Percentiles rank a stretch among this genome's conserved stretches.
Conservation (phyloP, 2,797 vertebrate species). For the Ispidina lecontei region DNA sequence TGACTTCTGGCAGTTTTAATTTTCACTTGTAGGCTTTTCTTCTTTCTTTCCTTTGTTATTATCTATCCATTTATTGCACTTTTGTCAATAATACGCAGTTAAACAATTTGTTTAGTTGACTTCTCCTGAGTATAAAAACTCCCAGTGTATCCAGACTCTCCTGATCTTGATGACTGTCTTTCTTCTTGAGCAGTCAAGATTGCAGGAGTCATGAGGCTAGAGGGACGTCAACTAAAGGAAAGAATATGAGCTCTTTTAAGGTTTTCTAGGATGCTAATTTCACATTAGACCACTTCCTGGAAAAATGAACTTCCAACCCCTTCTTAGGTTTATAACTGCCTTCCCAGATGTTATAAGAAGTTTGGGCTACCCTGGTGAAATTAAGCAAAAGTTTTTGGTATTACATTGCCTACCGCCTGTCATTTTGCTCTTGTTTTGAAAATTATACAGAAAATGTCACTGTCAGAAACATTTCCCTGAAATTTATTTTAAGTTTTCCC, state of each 20-base stretch:
- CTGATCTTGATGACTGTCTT: not conserved
- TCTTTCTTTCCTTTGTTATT: not conserved
- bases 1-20: not conserved
- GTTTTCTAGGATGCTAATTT: not conserved
- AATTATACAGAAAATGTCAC: not conserved
- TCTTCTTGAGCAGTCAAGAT: not conserved
- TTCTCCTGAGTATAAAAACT: not conserved
- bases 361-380: not conserved
- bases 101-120: not conserved
- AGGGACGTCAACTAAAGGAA: not conserved
- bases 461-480: not conserved
- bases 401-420: not conserved
- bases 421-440: not conserved
- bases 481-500: conserved; percentile 16
- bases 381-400: not conserved
- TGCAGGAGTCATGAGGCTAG: not conserved
- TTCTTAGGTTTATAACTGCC: not conserved
- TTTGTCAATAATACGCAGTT: not conserved
- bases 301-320: not conserved
- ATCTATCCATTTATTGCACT: not conserved
- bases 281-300: not conserved
- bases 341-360: not conserved
- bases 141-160: not conserved
- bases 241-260: not conserved
- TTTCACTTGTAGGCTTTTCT: not conserved